Base-by-base conservation (phyloP, 2,797 vertebrate species). In the Columba guinea region DNA sequence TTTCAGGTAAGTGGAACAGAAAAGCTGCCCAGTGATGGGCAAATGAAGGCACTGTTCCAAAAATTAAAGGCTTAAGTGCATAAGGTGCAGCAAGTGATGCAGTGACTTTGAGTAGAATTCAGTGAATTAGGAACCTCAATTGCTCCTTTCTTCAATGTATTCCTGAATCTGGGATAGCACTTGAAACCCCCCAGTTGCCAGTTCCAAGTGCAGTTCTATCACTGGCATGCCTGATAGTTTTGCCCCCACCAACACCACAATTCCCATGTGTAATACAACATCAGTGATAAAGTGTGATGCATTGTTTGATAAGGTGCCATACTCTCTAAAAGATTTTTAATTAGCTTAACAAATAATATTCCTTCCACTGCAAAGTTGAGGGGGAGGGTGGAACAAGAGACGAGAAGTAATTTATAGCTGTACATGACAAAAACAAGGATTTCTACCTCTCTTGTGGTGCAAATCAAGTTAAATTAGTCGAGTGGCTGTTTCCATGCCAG, bases 401-500 rank as follows among this genome's bases (percentile, higher is more conserved):
- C 55, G 17, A 82, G 28, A 8, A 73, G 5, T 65, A 58, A 93
- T 84, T 59, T 77, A 67, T 34, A 80, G 62, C 15, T 84, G 4
- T 20, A 13, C 15, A 17, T 81, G 49, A 52, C 81, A 26, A 53
- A 28, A 73, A 44, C 41, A 86, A 89, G 41, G 17, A 30, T 65
- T 34, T 93, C 87, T 91, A 34, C 65, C 28, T 56, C n/a, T 51
- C 15, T 21, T 5, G 4, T 64, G 59, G 67, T 9, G 9, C 56
- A 77, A 87, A 95, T 88, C 3, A 69, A 65, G 76, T 93, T 80
- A 86, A 75, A 79, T 96, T 90, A 84, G 75, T 92, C 49, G 84
- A 74, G 11, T 76, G 84, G 64, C 67, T 87, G 19, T 93, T 97
- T 89, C 69, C 26, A 65, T 95, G 69, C 34, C 84, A 89, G 86